These are phyloP conservation scores for Ornithorhynchus anatinus DNA, from an alignment of 2,113 vertebrate genomes.

Conservation along the genomic window DNA sequence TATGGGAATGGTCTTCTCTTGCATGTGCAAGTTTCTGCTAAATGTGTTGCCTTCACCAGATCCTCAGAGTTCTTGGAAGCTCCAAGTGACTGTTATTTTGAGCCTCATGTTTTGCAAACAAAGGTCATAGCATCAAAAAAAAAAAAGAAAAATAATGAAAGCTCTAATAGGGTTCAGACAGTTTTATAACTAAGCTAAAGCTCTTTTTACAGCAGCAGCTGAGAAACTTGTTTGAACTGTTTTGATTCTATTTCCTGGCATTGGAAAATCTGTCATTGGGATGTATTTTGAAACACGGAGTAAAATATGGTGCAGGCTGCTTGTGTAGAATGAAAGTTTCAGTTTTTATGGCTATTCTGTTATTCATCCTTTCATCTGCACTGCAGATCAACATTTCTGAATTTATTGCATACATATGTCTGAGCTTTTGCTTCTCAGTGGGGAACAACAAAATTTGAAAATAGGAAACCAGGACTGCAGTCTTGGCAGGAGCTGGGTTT, in stretches of 20 bases:
- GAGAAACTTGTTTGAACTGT: constrained; percentile 38
- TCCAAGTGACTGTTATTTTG: background rate
- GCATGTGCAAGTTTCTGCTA: background rate
- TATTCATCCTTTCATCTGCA: constrained; percentile 72
- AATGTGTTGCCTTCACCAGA: background rate
- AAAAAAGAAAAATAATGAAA: constrained; percentile 19
- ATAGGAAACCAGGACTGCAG: constrained; percentile 20
- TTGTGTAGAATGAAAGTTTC: constrained; percentile 27
- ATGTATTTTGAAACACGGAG: constrained; percentile 46
- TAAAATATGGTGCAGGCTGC: constrained; percentile 34
- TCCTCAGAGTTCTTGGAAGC: background rate
- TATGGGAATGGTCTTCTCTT: no score
- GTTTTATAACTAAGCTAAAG: constrained; percentile 35
- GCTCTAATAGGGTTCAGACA: constrained; percentile 5
- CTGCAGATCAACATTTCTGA: constrained; percentile 69
- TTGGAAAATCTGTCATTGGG: constrained; percentile 41
- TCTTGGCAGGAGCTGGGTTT: constrained; percentile 7
- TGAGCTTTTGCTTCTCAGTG: constrained; percentile 65
- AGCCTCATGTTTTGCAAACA: constrained; percentile 17
- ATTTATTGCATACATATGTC: constrained; percentile 69
- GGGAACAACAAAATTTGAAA: constrained; percentile 60
- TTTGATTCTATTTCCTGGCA: constrained; percentile 36
- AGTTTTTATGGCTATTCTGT: constrained; percentile 37
- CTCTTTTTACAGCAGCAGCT: constrained; percentile 32
- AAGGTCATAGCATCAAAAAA: background rate